These are phyloP conservation scores for Spialia ferax DNA, from an alignment of 2,888 invertebrate species.

Conservation along the genomic window DNA sequence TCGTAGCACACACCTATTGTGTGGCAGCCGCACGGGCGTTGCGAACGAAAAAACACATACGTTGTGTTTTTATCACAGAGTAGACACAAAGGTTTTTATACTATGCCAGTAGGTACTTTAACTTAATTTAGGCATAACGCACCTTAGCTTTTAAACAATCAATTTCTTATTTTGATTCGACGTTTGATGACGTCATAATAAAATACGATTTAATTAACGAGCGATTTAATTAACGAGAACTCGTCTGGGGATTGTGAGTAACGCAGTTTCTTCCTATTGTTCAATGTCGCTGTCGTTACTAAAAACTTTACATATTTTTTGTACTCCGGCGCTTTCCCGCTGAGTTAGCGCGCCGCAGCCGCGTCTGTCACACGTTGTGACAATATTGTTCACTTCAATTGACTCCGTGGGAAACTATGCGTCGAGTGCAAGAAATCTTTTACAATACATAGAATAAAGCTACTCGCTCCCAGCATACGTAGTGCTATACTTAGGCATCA, in stretches of 20 bases:
- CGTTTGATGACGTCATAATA: too few relatives aligned
- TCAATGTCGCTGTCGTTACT: slow-evolving; percentile 57
- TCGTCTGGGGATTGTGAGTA: slow-evolving; percentile 70
- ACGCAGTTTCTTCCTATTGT: slow-evolving; percentile 82
- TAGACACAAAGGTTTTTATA: too few relatives aligned
- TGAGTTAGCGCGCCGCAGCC: slow-evolving; percentile 48
- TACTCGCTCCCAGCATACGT: slow-evolving; percentile 11
- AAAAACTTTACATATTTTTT: slow-evolving; percentile 62
- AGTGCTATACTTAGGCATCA: slow-evolving; percentile 4
- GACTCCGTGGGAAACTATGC: slow-evolving; percentile 57
- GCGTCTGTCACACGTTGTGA: slow-evolving; percentile 43
- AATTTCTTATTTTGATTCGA: too few relatives aligned
- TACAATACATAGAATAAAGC: slow-evolving; percentile 7
- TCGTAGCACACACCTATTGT: too few relatives aligned
- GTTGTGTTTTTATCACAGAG: too few relatives aligned
- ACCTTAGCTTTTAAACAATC: too few relatives aligned
- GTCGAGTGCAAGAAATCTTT: slow-evolving; percentile 28
- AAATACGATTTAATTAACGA: too few relatives aligned
- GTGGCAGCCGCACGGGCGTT: too few relatives aligned
- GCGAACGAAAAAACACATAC: too few relatives aligned
- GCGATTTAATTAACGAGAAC: too few relatives aligned
- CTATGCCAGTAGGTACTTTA: too few relatives aligned
- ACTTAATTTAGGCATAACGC: too few relatives aligned
- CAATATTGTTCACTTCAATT: slow-evolving; percentile 49
- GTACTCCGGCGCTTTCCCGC: slow-evolving; percentile 69